Evolutionary conservation across 2,888 invertebrate genomes (phyloP).

Genomic region (Bhutanitis thaidina): DNA sequence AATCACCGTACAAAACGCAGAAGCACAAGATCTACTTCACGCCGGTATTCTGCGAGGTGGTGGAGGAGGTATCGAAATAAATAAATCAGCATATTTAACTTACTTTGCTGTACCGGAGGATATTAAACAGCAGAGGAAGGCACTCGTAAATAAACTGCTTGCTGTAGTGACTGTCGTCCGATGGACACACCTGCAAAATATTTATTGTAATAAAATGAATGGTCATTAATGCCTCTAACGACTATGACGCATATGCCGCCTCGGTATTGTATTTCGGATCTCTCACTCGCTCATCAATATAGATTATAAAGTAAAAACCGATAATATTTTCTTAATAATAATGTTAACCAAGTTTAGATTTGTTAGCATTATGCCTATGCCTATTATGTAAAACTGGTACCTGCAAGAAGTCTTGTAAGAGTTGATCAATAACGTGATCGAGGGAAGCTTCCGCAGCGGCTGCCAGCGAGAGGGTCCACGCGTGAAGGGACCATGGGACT

Average conservation of each 20-base stretch:
- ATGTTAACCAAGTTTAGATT: no score
- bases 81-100: constrained; percentile 15
- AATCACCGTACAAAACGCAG: no score
- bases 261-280: no score
- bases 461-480: constrained; percentile 94
- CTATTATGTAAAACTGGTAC: constrained; percentile 32
- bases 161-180: constrained; percentile 87
- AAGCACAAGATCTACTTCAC: no score
- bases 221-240: no score
- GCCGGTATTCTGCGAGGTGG: no score
- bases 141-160: constrained; percentile 94
- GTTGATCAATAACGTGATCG: constrained; percentile 92
- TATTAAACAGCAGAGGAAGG: constrained; percentile 92
- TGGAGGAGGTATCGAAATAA: no score
- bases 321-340: no score
- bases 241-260: no score
- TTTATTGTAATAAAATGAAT: not conserved
- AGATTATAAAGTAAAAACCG: no score
- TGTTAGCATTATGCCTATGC: no score
- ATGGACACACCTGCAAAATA: constrained; percentile 85
- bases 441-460: constrained; percentile 91
- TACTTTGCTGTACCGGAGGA: constrained; percentile 94
- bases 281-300: no score
- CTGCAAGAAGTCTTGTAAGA: constrained; percentile 93
- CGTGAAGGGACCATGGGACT: constrained; percentile 94